Evolutionary conservation across 2,113 vertebrate genomes (phyloP).

Genomic region (Willisornis vidua): DNA sequence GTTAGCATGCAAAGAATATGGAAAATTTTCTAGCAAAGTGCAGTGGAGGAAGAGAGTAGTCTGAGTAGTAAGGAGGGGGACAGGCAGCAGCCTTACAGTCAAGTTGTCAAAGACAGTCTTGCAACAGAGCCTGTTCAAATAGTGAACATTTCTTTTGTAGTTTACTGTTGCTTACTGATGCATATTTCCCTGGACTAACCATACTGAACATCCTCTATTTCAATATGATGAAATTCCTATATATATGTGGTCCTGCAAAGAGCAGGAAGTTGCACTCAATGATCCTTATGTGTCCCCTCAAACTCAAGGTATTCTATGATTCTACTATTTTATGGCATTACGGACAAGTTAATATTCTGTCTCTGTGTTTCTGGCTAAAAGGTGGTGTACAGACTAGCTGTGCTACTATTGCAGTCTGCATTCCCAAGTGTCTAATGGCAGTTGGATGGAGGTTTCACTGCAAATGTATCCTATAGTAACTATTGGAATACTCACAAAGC

Average conservation of each 20-base stretch:
- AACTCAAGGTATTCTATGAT: background rate
- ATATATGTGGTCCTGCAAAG: background rate
- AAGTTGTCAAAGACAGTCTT: background rate
- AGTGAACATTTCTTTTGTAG: background rate
- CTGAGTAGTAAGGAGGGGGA: background rate
- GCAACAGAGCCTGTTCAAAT: background rate
- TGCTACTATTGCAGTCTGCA: background rate
- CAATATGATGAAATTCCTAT: background rate
- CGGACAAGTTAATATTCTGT: background rate
- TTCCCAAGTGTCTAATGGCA: background rate
- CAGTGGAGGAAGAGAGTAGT: background rate
- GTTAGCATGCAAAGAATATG: background rate
- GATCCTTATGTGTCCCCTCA: background rate
- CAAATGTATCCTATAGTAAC: background rate
- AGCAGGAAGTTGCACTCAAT: accelerated
- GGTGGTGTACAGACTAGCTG: background rate
- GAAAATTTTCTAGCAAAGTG: background rate
- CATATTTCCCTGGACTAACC: background rate
- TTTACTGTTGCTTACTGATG: background rate
- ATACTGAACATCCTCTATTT: background rate
- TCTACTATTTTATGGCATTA: background rate
- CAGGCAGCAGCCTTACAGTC: background rate
- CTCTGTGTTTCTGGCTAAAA: background rate
- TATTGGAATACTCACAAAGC: background rate
- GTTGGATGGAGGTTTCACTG: background rate